Conservation (phyloP, 2,797 vertebrate genomes). For the Hemitrygon akajei region DNA sequence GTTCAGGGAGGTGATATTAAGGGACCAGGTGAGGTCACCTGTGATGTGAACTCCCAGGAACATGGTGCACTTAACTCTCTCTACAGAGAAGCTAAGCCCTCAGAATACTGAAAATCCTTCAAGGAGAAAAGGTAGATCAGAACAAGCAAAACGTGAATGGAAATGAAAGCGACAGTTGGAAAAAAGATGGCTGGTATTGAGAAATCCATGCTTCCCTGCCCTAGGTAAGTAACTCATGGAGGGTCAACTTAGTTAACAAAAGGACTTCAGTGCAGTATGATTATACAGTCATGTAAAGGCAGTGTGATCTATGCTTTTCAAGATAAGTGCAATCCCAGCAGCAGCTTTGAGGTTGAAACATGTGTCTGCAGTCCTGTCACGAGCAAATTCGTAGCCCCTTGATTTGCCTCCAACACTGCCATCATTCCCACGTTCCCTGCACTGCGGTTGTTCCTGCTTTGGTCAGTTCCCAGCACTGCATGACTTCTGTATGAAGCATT, state of each 20-base stretch:
- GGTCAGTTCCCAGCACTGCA: not conserved
- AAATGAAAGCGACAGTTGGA: not conserved
- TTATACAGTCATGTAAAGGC: not conserved
- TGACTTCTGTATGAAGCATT: not conserved
- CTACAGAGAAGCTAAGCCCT: not conserved
- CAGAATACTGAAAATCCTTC: too few relatives aligned
- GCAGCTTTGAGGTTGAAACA: not conserved
- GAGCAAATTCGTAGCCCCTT: not conserved
- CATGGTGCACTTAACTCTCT: too few relatives aligned
- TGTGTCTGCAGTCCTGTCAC: not conserved
- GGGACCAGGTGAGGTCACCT: too few relatives aligned
- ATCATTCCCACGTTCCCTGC: not conserved
- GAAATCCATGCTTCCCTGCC: too few relatives aligned
- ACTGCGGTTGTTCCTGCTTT: not conserved
- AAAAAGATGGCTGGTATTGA: too few relatives aligned
- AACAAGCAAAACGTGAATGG: not conserved
- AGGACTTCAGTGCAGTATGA: not conserved
- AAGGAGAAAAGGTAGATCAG: not conserved
- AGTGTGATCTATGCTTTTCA: not conserved
- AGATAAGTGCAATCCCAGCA: not conserved
- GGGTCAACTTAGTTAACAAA: too few relatives aligned
- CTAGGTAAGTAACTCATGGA: too few relatives aligned
- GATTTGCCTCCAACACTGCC: not conserved
- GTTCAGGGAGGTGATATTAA: too few relatives aligned
- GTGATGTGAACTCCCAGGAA: too few relatives aligned